Base-by-base conservation (phyloP, 1,140 invertebrate species). In the Tribolium castaneum region DNA sequence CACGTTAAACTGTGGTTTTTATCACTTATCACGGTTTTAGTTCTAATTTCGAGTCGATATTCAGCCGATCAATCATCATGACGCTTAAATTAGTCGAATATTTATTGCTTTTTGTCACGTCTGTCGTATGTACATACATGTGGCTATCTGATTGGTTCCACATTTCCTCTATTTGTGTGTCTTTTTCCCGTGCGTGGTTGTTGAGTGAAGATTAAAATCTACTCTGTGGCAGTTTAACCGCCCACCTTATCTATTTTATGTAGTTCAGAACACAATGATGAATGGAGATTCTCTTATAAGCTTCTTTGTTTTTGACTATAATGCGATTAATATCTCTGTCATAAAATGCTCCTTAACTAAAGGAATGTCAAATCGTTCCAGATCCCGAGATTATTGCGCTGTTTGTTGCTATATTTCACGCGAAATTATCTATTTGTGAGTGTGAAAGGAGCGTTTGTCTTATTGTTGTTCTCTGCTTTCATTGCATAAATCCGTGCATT, bases 191-290 rank as follows among this genome's bases (percentile, higher is more conserved):
- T 66, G 59, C 59, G 59, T 66, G 59, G 59, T 73, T 73, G 49
- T 73, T 54, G 71, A 73, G 25, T 54, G 30, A 73, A 73, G 71
- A 73, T 73, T 66, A 73, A 22, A 19, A 73, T 73, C 50, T 54
- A 73, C 13, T 35, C 50, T 54, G 71, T 73, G 50, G 71, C 71
- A 54, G 9, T 73, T 73, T 73, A 66, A 54, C 71, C 71, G 71
- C 71, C 71, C 14, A 73, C 71, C 49, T 73, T 73, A 73, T 73
- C 71, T 73, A 52, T 73, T 73, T 34, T 54, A 52, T 54, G 49
- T 54, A 54, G 39, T 72, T 72, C 70, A 22, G 66, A 70, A 45
- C 70, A 73, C 71, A 52, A 73, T 52, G 71, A 73, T 73, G 71
- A 73, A 73, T 45, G 71, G 71, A 73, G 71, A 73, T 72, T 72